These are phyloP conservation scores for Mastomys natalensis DNA, from an alignment of 2,113 vertebrate genomes.

Conservation along the genomic window DNA sequence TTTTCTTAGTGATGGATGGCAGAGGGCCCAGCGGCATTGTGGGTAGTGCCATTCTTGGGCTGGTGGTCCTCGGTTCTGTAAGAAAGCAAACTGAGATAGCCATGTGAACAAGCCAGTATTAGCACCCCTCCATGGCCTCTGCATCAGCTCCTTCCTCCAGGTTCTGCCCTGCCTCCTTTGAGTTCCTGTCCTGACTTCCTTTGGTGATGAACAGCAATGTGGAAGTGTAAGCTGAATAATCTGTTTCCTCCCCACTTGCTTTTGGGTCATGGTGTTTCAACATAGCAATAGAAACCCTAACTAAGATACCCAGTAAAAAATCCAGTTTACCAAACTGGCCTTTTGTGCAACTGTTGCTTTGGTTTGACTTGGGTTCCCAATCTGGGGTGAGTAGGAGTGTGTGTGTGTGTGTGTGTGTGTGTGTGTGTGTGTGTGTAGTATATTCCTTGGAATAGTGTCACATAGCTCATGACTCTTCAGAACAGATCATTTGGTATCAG, in stretches of 20 bases:
- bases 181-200: neutral
- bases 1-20: neutral
- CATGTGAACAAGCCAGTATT: neutral
- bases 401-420: neutral
- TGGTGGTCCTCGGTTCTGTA: neutral
- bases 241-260: neutral
- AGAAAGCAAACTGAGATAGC: neutral
- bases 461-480: neutral
- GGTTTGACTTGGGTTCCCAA: neutral
- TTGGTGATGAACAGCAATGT: neutral
- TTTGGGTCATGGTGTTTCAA: neutral
- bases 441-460: neutral
- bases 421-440: neutral
- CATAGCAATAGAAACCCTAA: neutral
- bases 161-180: neutral
- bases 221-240: neutral
- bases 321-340: neutral
- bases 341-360: neutral
- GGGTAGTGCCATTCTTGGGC: neutral
- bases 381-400: neutral
- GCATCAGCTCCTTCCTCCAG: neutral
- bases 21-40: neutral
- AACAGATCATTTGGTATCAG: rapidly evolving
- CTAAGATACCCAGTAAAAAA: neutral
- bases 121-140: neutral